Evolutionary conservation across 2,797 vertebrate genomes (phyloP).

Genomic region (Lagorchestes hirsutus): DNA sequence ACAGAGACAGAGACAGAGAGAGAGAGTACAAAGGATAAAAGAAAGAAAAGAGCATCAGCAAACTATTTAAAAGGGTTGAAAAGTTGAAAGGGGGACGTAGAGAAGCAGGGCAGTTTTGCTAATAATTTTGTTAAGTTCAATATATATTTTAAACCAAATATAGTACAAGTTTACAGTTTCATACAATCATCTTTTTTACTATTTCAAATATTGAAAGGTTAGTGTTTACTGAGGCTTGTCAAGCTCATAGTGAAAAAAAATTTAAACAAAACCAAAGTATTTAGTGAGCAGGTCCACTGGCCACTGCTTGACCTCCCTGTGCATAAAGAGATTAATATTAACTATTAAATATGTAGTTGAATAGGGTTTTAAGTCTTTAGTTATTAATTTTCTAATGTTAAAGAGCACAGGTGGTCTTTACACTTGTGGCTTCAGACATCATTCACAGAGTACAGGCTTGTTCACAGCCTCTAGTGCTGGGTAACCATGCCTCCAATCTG

Average conservation of each 20-base stretch:
- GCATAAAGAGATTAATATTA: not conserved
- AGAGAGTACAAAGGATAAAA: not conserved
- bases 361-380: not conserved
- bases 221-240: not conserved
- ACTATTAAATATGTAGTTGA: not conserved
- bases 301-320: not conserved
- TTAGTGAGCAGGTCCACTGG: not conserved
- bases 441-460: not conserved
- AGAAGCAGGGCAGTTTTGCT: not conserved
- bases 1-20: not conserved
- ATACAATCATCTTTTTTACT: not conserved
- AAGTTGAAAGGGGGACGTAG: not conserved
- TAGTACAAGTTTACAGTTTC: not conserved
- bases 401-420: not conserved
- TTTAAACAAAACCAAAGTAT: not conserved
- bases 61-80: not conserved
- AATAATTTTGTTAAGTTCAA: not conserved
- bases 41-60: not conserved
- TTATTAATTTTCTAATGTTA: not conserved
- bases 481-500: not conserved
- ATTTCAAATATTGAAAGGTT: not conserved
- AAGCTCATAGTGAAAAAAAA: not conserved
- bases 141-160: not conserved
- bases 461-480: not conserved
- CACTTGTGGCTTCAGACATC: not conserved